Evolutionary conservation across 53 echinoderm and acorn worm species (phyloP).

Genomic region (Actinopyga echinites): DNA sequence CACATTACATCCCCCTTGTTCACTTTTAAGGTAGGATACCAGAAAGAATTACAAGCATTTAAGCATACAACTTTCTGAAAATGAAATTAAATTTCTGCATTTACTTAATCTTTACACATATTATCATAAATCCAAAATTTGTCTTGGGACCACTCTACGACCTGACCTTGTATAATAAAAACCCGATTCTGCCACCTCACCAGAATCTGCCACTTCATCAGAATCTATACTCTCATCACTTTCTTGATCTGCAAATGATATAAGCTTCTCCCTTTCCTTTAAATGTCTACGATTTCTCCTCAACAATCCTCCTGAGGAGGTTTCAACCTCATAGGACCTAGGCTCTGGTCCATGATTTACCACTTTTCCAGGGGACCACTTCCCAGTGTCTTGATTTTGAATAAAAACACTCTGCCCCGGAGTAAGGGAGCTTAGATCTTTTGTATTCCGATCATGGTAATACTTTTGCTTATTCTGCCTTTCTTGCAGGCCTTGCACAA

Average conservation of each 20-base stretch:
- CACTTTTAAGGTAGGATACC: too few species aligned
- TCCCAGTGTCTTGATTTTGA: neutral
- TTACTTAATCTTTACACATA: neutral
- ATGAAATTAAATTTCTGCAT: neutral
- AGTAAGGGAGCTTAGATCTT: neutral
- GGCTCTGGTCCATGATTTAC: constrained; percentile 20
- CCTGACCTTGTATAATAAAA: neutral
- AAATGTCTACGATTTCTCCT: constrained; percentile 30
- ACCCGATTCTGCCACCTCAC: neutral
- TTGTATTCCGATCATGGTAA: neutral
- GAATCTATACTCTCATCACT: neutral
- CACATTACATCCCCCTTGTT: too few species aligned
- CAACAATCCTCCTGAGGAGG: neutral
- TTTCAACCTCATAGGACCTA: constrained; percentile 35
- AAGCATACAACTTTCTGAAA: too few species aligned
- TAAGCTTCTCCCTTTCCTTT: neutral
- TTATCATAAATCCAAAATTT: neutral
- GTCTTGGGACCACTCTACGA: neutral
- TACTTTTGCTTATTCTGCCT: neutral
- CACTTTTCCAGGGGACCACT: neutral
- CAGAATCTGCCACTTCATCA: neutral
- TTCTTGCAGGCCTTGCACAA: neutral
- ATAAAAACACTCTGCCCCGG: neutral
- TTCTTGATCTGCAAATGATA: neutral
- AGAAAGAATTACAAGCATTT: too few species aligned